Base-by-base conservation (phyloP, 1,140 invertebrate species). In the Drosophila azteca region DNA sequence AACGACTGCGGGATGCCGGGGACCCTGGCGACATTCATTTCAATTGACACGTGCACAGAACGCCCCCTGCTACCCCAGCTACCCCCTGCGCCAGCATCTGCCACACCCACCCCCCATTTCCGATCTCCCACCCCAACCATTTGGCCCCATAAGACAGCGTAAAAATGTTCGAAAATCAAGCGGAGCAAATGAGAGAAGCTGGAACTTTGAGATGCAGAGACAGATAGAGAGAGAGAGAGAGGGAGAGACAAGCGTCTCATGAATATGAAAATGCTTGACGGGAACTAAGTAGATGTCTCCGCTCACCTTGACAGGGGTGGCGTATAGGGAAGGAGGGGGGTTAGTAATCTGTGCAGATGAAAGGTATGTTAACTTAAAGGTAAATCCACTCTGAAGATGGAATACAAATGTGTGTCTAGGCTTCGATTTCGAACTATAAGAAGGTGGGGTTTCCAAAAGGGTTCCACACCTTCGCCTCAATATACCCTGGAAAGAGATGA, bases 261-360 rank as follows among this genome's bases (percentile, higher is more conserved):
- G 81, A 84, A 84, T 84, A 84, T 84, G 82, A 84, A 84, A 84
- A 84, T 81, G 57, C 62, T 68, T 53, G 81, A 65, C 77, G 75
- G 64, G 65, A 59, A 64, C 62, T 74, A 74, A 74, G 70, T 74
- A 67, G 52, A 59, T 73, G 54, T 61, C 76, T 69, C 22, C 60
- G 50, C 51, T 50, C 67, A 59, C 66, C 61, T 73, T 73, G 67
- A 69, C 67, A 69, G 65, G 45, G 53, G 22, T 26, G 26, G 15
- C 1, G 20, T 39, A n/a, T 39, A 3, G 35, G 35, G 35, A 0
- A 5, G 35, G 11, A 9, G 8, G 31, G 31, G 31, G 31, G 35
- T 0, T 39, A 11, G 35, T 39, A 39, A 39, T 39, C 35, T 39
- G 35, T 5, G 35, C 11, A 39, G 3, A 39, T 5, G 35, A 4